Evolutionary conservation across 2,888 invertebrate species (phyloP).

Genomic region (Drosophila mettleri): DNA sequence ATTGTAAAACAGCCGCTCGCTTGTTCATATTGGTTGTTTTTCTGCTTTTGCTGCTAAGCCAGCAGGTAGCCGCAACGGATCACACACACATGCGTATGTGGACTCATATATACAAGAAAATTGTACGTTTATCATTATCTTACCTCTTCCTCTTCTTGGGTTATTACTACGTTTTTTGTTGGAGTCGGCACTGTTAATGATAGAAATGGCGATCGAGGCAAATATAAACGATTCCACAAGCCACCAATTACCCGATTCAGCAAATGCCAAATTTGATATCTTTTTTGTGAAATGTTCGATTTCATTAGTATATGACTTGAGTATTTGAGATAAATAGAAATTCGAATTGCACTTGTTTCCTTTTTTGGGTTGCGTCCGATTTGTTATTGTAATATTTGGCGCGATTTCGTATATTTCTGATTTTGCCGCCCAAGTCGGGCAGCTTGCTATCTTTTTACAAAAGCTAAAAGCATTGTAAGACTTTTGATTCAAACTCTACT

Average conservation of each 20-base stretch:
- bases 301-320: constrained; percentile 46
- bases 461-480: constrained; percentile 12
- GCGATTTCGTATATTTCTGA: constrained; percentile 37
- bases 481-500: background rate
- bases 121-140: constrained; percentile 52
- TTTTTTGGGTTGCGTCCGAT: constrained; percentile 15
- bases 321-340: constrained; percentile 3
- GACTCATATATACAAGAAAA: constrained; percentile 17
- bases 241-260: constrained; percentile 49
- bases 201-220: constrained; percentile 44
- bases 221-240: constrained; percentile 62
- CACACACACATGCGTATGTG: constrained; percentile 4
- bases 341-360: constrained; percentile 35
- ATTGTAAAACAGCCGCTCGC: constrained; percentile 20
- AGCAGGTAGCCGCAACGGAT: constrained; percentile 48
- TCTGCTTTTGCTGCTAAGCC: constrained; percentile 12
- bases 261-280: constrained; percentile 54
- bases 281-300: constrained; percentile 25
- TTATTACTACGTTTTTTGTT: constrained; percentile 2
- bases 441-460: constrained; percentile 8
- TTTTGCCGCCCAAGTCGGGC: background rate
- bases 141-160: constrained; percentile 61
- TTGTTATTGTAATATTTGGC: constrained; percentile 53
- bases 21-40: background rate
- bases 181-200: constrained; percentile 50